Evolutionary conservation across 2,888 invertebrate species (phyloP).

Genomic region (Allophyes oxyacanthae): DNA sequence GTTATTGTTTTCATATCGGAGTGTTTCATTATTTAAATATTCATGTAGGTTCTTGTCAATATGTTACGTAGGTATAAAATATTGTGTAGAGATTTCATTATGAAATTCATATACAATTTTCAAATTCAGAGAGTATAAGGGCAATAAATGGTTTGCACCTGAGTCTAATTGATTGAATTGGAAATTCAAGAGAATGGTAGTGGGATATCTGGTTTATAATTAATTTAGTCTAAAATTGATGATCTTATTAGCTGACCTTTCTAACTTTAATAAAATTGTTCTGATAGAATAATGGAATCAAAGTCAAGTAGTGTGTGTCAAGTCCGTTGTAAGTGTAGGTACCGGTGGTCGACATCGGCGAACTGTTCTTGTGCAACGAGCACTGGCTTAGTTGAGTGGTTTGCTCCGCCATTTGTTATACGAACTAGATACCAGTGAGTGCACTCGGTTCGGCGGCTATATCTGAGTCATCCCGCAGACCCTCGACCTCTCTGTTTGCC

Average conservation of each 20-base stretch:
- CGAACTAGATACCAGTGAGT: conserved; percentile 70
- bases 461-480: conserved; percentile 71
- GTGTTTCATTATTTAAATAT: conserved; percentile 23
- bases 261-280: conserved; percentile 14
- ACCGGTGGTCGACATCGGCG: conserved; percentile 40
- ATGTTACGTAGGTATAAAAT: no score
- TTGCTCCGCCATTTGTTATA: conserved; percentile 68
- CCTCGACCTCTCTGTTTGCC: conserved; percentile 70
- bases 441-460: conserved; percentile 65
- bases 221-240: conserved; percentile 5
- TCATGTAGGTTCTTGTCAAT: conserved; percentile 21
- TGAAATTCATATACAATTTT: conserved; percentile 23
- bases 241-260: background rate
- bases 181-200: conserved; percentile 16
- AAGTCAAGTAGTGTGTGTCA: conserved; percentile 38
- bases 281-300: conserved; percentile 24
- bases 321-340: conserved; percentile 40
- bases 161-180: conserved; percentile 30
- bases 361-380: conserved; percentile 53
- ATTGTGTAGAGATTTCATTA: conserved; percentile 5
- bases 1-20: conserved; percentile 62
- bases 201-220: conserved; percentile 12
- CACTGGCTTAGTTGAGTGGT: conserved; percentile 56
- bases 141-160: conserved; percentile 26
- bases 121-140: conserved; percentile 28